A percentile compares a stretch with the other conserved stretches of the same genome.
These are phyloP conservation scores for Plutella xylostella DNA, from an alignment of 2,888 invertebrate genomes.

Conservation along the genomic window DNA sequence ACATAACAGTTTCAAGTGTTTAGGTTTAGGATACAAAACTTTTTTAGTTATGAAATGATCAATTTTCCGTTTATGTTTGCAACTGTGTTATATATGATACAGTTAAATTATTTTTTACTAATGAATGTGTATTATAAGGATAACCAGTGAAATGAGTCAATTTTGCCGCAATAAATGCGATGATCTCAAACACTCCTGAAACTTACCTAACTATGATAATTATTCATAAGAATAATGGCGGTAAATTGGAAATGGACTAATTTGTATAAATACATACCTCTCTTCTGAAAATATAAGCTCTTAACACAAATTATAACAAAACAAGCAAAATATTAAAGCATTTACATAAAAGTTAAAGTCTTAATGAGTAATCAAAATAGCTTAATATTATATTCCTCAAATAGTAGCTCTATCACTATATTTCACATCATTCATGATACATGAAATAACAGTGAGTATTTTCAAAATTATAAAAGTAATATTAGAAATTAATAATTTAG, in stretches of 20 bases:
- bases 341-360: too few species aligned
- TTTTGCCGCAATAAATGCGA: constrained; percentile 44
- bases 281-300: too few species aligned
- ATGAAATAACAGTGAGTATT: too few species aligned
- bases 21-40: constrained; percentile 31
- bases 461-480: too few species aligned
- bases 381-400: too few species aligned
- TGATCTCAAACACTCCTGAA: constrained; percentile 52
- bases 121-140: constrained; percentile 25
- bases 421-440: too few species aligned
- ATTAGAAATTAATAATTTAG: too few species aligned
- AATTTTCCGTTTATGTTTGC: constrained; percentile 34
- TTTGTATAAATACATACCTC: too few species aligned
- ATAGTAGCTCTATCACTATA: too few species aligned
- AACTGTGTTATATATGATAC: constrained; percentile 22
- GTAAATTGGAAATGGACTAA: background rate
- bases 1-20: constrained; percentile 36
- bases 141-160: constrained; percentile 57
- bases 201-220: constrained; percentile 14
- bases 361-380: too few species aligned
- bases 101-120: constrained; percentile 8
- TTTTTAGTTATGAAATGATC: constrained; percentile 36
- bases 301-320: too few species aligned
- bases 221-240: background rate
- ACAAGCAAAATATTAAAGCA: too few species aligned